phyloP scores from a whole-genome alignment of 2,797 vertebrate genomes.

The Coregonus sp. region DNA sequence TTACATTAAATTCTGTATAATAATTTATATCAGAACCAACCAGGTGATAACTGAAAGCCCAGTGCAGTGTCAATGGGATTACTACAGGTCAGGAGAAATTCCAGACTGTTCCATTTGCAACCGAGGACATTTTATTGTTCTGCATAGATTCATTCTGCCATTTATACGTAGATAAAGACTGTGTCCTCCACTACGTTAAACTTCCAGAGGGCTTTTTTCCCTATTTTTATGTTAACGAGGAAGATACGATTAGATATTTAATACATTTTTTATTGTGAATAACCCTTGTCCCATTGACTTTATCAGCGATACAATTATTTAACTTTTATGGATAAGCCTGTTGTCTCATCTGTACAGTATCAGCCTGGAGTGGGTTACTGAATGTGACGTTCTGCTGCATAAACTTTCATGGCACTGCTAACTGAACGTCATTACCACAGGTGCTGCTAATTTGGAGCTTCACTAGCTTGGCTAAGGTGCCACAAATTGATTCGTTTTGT shows the following conservation, averaged over 20 bases:
- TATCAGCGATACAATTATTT: background rate
- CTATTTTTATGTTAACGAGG: no score
- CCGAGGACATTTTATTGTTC: background rate
- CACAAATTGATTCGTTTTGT: background rate
- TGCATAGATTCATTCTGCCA: background rate
- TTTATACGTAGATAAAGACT: background rate
- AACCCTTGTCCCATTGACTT: background rate
- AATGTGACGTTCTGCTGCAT: conserved; percentile 30
- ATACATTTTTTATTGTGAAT: background rate
- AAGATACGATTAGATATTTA: background rate
- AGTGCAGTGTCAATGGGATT: background rate
- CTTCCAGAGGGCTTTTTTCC: no score
- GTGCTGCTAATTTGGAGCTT: background rate
- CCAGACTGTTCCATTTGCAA: background rate
- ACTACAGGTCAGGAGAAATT: background rate
- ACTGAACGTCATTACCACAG: background rate
- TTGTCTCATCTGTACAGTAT: background rate
- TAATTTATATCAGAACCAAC: background rate
- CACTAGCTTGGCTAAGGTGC: background rate
- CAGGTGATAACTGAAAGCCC: background rate
- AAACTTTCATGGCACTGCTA: conserved; percentile 14
- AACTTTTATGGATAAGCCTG: background rate
- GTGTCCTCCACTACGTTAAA: background rate
- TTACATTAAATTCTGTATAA: background rate
- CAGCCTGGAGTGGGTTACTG: background rate